phyloP scores from a whole-genome alignment of 2,888 invertebrate genomes.

The Ellobium chinense region DNA sequence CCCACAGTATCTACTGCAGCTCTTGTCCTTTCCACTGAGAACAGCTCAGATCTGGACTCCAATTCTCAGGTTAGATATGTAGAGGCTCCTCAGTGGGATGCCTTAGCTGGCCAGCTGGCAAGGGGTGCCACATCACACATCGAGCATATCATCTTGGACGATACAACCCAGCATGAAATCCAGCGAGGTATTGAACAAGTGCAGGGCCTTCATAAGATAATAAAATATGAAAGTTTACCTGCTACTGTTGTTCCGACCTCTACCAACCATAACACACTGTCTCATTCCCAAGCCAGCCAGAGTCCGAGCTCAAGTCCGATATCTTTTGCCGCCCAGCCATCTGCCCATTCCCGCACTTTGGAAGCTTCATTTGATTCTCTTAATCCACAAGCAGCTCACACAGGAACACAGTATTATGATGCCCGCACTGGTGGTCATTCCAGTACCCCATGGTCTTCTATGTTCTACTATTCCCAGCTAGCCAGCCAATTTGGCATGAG shows the following conservation, averaged over 20 bases:
- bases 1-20: conserved; percentile 1
- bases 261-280: background rate
- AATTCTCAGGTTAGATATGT: conserved; percentile 34
- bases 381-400: conserved; percentile 25
- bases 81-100: conserved; percentile 40
- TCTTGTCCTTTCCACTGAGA: conserved; percentile 11
- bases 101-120: conserved; percentile 24
- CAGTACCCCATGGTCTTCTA: conserved; percentile 50
- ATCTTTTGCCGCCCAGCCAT: conserved; percentile 23
- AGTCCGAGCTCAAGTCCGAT: conserved; percentile 40
- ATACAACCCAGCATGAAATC: conserved; percentile 40
- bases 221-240: conserved; percentile 35
- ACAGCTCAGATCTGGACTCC: conserved; percentile 28
- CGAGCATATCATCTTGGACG: conserved; percentile 39
- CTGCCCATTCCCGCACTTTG: conserved; percentile 1
- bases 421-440: conserved; percentile 4
- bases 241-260: background rate
- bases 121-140: conserved; percentile 21
- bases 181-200: conserved; percentile 36
- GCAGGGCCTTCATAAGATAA: conserved; percentile 34
- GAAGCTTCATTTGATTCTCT: conserved; percentile 35
- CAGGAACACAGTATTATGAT: conserved; percentile 41
- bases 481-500: conserved; percentile 62
- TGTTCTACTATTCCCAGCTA: conserved; percentile 60
- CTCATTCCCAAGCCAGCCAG: conserved; percentile 22